A percentile compares a stretch with the other conserved stretches of the same genome.
Evolutionary conservation across 2,113 vertebrate species (phyloP).

Genomic region (Salvelinus namaycush): DNA sequence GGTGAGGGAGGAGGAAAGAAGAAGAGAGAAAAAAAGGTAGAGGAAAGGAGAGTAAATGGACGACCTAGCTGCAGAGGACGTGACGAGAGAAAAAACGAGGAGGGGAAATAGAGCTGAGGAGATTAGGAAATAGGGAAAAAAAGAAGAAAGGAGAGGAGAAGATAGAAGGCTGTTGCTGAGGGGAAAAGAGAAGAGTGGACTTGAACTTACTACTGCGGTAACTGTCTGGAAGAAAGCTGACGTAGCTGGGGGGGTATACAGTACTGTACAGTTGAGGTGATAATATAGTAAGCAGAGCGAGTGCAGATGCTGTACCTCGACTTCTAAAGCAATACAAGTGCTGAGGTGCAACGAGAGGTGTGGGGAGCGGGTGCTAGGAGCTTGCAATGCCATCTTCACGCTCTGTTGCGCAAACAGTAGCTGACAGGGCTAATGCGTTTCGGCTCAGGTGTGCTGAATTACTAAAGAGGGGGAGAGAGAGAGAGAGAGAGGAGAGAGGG

Average conservation of each 20-base stretch:
- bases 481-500: slow-evolving; percentile 46
- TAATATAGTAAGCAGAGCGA: background rate
- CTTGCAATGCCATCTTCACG: slow-evolving; percentile 64
- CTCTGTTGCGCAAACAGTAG: slow-evolving; percentile 64
- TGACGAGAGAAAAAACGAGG: background rate
- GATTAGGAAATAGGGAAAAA: background rate
- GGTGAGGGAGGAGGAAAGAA: background rate
- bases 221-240: background rate
- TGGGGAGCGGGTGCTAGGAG: slow-evolving; percentile 21
- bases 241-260: too few relatives aligned
- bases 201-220: too few relatives aligned
- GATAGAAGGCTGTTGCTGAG: background rate
- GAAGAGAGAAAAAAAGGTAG: background rate
- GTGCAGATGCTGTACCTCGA: slow-evolving; percentile 2
- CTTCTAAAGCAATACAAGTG: slow-evolving; percentile 12
- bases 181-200: background rate
- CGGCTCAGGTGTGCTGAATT: slow-evolving; percentile 74
- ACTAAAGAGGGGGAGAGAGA: slow-evolving; percentile 63
- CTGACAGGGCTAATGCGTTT: slow-evolving; percentile 73
- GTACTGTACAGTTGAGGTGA: too few relatives aligned
- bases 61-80: too few relatives aligned
- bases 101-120: background rate
- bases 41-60: background rate
- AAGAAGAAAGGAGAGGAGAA: background rate
- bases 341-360: background rate